These are phyloP conservation scores for Hydraecia micacea DNA, from an alignment of 2,888 invertebrate genomes.

Conservation along the genomic window DNA sequence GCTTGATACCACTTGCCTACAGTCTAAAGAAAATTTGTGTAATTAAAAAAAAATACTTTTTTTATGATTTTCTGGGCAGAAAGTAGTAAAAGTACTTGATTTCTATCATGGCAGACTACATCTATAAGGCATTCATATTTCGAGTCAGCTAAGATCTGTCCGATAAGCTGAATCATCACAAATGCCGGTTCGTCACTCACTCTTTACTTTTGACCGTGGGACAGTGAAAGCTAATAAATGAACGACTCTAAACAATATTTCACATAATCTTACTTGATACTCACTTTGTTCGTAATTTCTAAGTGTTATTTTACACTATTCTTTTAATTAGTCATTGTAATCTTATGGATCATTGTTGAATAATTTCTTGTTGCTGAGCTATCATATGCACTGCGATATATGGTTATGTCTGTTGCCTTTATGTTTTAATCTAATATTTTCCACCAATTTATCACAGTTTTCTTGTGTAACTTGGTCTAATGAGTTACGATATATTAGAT, in stretches of 20 bases:
- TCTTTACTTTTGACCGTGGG: constrained; percentile 74
- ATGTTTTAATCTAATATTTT: constrained; percentile 36
- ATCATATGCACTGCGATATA: constrained; percentile 23
- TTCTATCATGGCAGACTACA: constrained; percentile 30
- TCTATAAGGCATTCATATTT: constrained; percentile 43
- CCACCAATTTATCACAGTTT: constrained; percentile 16
- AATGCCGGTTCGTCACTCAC: constrained; percentile 57
- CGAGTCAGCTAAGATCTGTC: constrained; percentile 52
- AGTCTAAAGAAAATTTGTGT: background rate
- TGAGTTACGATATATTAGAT: constrained; percentile 12
- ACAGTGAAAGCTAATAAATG: constrained; percentile 82
- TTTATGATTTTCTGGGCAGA: constrained; percentile 13
- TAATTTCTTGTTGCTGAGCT: constrained; percentile 35
- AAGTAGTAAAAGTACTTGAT: constrained; percentile 10
- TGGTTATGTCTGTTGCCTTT: constrained; percentile 20
- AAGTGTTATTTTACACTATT: constrained; percentile 61
- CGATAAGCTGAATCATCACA: constrained; percentile 68
- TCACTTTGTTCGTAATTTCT: constrained; percentile 70
- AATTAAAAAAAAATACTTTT: background rate
- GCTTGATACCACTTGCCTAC: background rate
- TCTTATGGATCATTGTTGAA: constrained; percentile 47
- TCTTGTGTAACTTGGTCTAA: constrained; percentile 36
- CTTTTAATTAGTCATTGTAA: constrained; percentile 64
- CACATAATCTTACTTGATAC: constrained; percentile 80
- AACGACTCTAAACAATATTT: constrained; percentile 76